Base-by-base conservation (phyloP, 2,113 vertebrate species). In the Carettochelys insculpta region DNA sequence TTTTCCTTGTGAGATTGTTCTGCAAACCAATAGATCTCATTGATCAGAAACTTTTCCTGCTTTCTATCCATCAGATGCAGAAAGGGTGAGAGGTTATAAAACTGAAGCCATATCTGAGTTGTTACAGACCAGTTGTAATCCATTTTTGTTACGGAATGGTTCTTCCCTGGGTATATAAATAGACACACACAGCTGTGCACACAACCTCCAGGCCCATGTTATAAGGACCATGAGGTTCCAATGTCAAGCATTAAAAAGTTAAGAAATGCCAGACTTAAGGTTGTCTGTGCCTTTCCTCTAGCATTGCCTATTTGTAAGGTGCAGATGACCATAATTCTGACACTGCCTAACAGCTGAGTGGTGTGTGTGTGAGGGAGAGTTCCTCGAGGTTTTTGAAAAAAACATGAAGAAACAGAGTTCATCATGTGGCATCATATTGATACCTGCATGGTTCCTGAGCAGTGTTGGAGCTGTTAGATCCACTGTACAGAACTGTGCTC, bases 31-130 rank as follows among this genome's bases (percentile, higher is more conserved):
- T 4, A 86, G 85, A 45, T 77, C 95, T 89, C 85, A 79, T 77
- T 92, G 2, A 0, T 85, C 24, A 54, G 38, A 34, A 12, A 25
- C 11, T 58, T 38, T 27, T 2, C 58, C 88, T 53, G 52, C 80
- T 85, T 86, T 1, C 38, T 0, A 0, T 9, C 3, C 2, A 0
- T 77, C 87, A 1, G 0, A 4, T 45, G 71, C 25, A 45, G 43
- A 45, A 45, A 6, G 3, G 71, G 8, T 75, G 43, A 27, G 41
- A 75, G 61, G 41, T 75, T 43, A 24, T 75, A 75, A 45, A 73
- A 75, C 41, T 45, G 25, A 25, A 11, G 29, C 24, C 45, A 27
- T 58, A 5, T 75, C 41, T 75, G 41, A 41, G 27, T 7, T 25
- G 71, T 73, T 73, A 73, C 71, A 43, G 24, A 27, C 25, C 12